Evolutionary conservation across 1,140 invertebrate species (phyloP), one percentile per base, ranked within the genome.

Genomic region (Varroa destructor): DNA sequence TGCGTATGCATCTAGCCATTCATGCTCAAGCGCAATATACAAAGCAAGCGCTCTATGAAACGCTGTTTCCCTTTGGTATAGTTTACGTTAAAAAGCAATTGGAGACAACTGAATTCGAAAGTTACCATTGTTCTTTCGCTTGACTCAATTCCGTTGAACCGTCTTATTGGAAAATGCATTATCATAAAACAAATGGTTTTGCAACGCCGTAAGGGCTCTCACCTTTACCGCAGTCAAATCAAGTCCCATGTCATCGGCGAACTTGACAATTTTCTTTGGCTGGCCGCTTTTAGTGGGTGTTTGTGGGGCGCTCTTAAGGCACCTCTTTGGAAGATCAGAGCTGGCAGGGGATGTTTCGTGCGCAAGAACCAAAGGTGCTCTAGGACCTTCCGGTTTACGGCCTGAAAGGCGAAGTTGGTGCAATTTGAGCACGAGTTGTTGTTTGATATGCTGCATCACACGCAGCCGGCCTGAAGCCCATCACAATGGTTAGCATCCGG

Each of bases 241-340:
- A 6, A 97, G 81, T 0, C 93, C 93, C 46, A 97, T 81, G 0
- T 90, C 91, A 77, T 96, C 93, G 0, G 93, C 93, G 79, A 97
- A 97, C n/a, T 92, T 84, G 0, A 95, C 92, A 51, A 93, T 93
- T 80, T 96, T 96, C 79, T 95, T 95, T 0, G 87, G 83, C 14
- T 76, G 72, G 1, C 87, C 86, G 61, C 61, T 67, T 25, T 73
- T 57, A n/a, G 71, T 71, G 0, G 89, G 89, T 10, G 89, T 91
- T 1, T 88, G 89, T 0, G 91, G 91, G 37, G 91, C 91, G 0
- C 90, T 93, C 81, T 94, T 94, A 0, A 67, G 61, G 61, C 61
- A 67, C 61, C 61, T 12, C 46, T 46, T 40, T 12, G 61, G 61
- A 14, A 37, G 61, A 43, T 40, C 46, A 43, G 61, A 2, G 61